Evolutionary conservation across 2,888 invertebrate genomes (phyloP).

Genomic region (Minunthozetes semirufus): DNA sequence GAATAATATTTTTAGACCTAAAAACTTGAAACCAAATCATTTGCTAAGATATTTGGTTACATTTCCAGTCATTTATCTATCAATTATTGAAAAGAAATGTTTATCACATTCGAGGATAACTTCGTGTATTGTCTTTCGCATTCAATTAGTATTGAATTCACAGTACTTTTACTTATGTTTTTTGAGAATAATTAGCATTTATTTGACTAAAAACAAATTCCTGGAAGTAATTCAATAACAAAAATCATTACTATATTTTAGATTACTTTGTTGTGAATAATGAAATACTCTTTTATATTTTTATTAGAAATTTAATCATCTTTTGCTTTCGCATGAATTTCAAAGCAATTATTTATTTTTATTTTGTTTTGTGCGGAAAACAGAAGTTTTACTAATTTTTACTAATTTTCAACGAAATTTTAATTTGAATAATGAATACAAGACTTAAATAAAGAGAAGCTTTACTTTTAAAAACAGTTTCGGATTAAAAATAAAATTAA

Average conservation of each 20-base stretch:
- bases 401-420: neutral
- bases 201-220: too few relatives aligned
- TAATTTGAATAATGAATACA: neutral
- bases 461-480: neutral
- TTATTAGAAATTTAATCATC: neutral
- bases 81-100: too few relatives aligned
- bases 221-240: too few relatives aligned
- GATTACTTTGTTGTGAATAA: neutral
- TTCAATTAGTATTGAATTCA: too few relatives aligned
- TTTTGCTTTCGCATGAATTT: neutral
- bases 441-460: neutral
- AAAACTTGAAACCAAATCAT: too few relatives aligned
- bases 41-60: too few relatives aligned
- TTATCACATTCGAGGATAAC: too few relatives aligned
- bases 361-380: neutral
- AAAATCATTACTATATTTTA: neutral
- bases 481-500: neutral
- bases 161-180: too few relatives aligned
- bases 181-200: too few relatives aligned
- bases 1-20: too few relatives aligned
- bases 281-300: neutral
- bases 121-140: too few relatives aligned
- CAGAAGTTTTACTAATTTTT: constrained; percentile 8
- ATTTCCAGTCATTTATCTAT: too few relatives aligned
- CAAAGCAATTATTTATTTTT: constrained; percentile 1